Conservation (phyloP, 2,797 vertebrate species). For the Sibirionetta formosa region DNA sequence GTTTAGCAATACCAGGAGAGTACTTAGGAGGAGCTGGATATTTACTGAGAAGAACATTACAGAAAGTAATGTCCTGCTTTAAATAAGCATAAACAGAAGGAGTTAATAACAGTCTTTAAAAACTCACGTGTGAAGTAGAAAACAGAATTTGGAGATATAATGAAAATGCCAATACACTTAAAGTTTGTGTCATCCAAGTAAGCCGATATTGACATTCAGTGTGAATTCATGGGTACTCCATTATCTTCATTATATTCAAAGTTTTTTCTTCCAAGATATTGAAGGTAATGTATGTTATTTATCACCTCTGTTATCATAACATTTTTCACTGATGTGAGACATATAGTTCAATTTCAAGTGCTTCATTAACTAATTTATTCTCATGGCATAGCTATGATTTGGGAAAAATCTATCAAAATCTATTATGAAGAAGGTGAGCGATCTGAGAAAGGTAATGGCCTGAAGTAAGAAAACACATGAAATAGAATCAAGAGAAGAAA, state of each 20-base stretch:
- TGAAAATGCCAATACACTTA: not conserved
- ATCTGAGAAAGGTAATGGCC: not conserved
- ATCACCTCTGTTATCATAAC: not conserved
- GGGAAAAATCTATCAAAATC: not conserved
- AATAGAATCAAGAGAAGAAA: not conserved
- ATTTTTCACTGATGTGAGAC: not conserved
- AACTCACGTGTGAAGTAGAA: not conserved
- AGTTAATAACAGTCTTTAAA: conserved; percentile 1
- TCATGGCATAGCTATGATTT: not conserved
- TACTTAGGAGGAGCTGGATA: not conserved
- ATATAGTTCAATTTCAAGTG: not conserved
- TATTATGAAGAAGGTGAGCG: not conserved
- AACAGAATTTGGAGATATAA: not conserved
- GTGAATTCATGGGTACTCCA: not conserved
- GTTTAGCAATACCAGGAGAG: not conserved
- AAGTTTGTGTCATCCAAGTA: not conserved
- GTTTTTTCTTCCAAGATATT: not conserved
- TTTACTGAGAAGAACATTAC: not conserved
- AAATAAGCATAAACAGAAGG: not conserved
- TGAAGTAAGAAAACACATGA: not conserved
- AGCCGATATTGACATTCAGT: fast-evolving
- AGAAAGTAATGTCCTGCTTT: not conserved
- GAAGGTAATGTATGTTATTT: not conserved
- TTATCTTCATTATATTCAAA: not conserved
- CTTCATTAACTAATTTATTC: not conserved